Base-by-base conservation (phyloP, 2,113 vertebrate genomes). In the Typhlomys cinereus region DNA sequence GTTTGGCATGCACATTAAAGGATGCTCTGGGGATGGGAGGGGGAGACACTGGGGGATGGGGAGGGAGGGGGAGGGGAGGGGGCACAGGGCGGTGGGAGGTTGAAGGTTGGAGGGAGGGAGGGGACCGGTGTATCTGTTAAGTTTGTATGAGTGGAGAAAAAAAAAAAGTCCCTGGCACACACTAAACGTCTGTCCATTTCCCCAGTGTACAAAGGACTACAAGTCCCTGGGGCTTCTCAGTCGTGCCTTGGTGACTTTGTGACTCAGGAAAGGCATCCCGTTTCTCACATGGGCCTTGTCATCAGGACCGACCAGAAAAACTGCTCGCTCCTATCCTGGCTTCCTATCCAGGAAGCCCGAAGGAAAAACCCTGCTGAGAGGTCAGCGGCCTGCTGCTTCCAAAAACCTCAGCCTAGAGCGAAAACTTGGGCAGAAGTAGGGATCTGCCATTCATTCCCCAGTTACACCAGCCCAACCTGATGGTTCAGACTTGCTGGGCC, bases 121-220 rank as follows among this genome's bases (percentile, higher is more conserved):
- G n/a, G n/a, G n/a, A n/a, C n/a, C n/a, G n/a, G n/a, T n/a, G n/a
- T n/a, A n/a, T n/a, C n/a, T n/a, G n/a, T n/a, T n/a, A n/a, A n/a
- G n/a, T n/a, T n/a, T n/a, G n/a, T n/a, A n/a, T n/a, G n/a, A n/a
- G n/a, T n/a, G n/a, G n/a, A n/a, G n/a, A n/a, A n/a, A n/a, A n/a
- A n/a, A n/a, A 39, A 78, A 88, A 94, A 92, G 73, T 91, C 76
- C 88, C 80, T 84, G 59, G 52, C 57, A 57, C 69, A 46, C 48
- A 75, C 52, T 29, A 75, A 74, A 74, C 27, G 31, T 23, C 44
- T 46, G 62, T 15, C 25, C n/a, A 62, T 62, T 85, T 84, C 66
- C 61, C 76, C 61, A 81, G 29, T 36, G 71, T 85, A 52, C 67
- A 44, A 31, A 21, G 54, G 62, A 12, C 14, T 69, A 44, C 71